These are phyloP conservation scores for Sinocyclocheilus anshuiensis DNA, from an alignment of 2,113 vertebrate species.

Conservation along the genomic window DNA sequence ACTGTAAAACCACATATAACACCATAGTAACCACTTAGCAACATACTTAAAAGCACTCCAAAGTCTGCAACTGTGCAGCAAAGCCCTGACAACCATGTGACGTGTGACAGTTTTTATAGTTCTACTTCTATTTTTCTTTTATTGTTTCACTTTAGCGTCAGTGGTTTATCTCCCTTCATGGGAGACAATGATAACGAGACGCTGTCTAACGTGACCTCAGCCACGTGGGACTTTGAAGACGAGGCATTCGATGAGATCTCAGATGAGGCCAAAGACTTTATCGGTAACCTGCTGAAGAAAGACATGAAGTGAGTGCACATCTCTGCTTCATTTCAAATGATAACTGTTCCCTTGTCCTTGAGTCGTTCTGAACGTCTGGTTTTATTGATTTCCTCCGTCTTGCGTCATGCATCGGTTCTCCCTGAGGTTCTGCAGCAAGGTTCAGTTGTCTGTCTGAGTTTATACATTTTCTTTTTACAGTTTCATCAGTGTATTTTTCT, in stretches of 20 bases:
- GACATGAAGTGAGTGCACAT: constrained; percentile 86
- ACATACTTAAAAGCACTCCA: too few species aligned
- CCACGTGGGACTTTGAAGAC: constrained; percentile 97
- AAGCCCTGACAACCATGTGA: too few species aligned
- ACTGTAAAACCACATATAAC: too few species aligned
- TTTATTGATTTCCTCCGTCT: not conserved
- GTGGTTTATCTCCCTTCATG: constrained; percentile 98
- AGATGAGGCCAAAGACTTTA: constrained; percentile 93
- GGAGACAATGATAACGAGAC: constrained; percentile 97
- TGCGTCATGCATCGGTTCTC: not conserved
- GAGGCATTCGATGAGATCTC: constrained; percentile 99
- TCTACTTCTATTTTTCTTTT: not conserved
- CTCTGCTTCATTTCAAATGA: not conserved
- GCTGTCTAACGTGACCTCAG: constrained; percentile 94
- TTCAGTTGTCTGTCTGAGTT: not conserved
- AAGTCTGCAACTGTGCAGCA: too few species aligned
- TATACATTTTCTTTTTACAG: not conserved
- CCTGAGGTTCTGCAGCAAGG: not conserved
- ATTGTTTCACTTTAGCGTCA: constrained; percentile 80
- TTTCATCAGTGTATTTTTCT: not conserved
- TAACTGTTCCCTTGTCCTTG: not conserved
- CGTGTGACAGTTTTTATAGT: too few species aligned
- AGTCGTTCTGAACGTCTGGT: not conserved
- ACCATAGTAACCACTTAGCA: too few species aligned
- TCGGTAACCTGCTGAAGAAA: constrained; percentile 92